These are phyloP conservation scores for Sialia sialis DNA, from an alignment of 2,113 vertebrate species.

Conservation along the genomic window DNA sequence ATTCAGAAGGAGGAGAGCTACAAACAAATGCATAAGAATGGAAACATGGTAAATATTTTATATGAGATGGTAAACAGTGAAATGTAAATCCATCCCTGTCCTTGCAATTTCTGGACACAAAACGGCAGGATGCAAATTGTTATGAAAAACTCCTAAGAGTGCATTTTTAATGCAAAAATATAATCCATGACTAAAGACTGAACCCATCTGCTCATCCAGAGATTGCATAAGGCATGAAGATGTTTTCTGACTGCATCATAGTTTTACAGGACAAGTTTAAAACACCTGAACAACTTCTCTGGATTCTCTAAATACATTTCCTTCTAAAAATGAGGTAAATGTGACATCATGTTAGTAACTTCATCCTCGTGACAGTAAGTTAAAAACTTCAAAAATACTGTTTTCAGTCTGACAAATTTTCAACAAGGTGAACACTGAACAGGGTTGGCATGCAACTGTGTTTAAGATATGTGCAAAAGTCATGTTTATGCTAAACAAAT, in stretches of 20 bases:
- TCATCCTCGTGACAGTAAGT: neutral
- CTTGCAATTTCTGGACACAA: neutral
- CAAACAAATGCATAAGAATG: neutral
- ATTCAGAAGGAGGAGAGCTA: neutral
- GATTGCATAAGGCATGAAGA: neutral
- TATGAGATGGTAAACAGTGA: constrained; percentile 1
- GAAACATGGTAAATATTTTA: constrained; percentile 13
- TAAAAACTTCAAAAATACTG: neutral
- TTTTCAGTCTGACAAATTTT: neutral
- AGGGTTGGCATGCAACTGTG: neutral
- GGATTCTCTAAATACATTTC: neutral
- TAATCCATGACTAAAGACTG: neutral
- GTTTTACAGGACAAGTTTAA: neutral
- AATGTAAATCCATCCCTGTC: neutral
- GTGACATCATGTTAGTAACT: neutral
- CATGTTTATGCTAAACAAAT: neutral
- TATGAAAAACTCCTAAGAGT: neutral
- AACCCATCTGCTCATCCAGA: neutral
- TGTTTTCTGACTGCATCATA: neutral
- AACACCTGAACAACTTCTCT: neutral
- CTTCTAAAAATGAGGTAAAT: constrained; percentile 15
- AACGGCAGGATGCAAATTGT: neutral
- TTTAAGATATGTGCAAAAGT: neutral
- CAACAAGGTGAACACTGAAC: neutral
- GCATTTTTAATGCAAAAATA: neutral